These are phyloP conservation scores for Ptilonorhynchus violaceus DNA, from an alignment of 2,113 vertebrate species.

Conservation along the genomic window DNA sequence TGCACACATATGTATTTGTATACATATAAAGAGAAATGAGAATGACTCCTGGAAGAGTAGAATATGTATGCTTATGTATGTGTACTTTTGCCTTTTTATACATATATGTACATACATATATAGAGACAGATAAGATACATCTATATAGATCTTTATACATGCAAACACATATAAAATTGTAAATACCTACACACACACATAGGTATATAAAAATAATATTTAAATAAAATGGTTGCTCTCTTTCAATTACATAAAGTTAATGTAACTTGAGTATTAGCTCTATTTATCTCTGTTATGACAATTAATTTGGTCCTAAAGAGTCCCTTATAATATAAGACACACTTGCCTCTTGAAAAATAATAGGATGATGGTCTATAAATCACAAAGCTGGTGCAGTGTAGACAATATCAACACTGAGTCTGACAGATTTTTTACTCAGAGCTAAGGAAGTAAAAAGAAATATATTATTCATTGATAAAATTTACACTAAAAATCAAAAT, in stretches of 20 bases:
- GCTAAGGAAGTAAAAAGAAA: constrained; percentile 41
- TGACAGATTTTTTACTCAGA: constrained; percentile 36
- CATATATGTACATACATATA: neutral
- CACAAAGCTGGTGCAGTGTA: neutral
- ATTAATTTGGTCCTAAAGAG: neutral
- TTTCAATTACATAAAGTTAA: neutral
- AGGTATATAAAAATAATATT: neutral
- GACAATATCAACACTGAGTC: neutral
- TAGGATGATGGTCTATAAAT: constrained; percentile 5
- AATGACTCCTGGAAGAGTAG: neutral
- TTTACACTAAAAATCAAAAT: neutral
- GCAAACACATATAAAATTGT: neutral
- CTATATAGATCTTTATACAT: neutral
- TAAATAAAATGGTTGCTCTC: neutral
- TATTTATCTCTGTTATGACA: neutral
- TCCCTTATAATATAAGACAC: neutral
- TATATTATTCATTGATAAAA: neutral
- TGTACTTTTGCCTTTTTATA: neutral
- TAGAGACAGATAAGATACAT: neutral
- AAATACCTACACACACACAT: neutral
- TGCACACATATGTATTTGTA: neutral
- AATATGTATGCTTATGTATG: neutral
- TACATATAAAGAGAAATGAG: neutral
- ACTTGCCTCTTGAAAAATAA: neutral
- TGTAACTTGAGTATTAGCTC: neutral